These are phyloP conservation scores for Suncus etruscus DNA, from an alignment of 2,113 vertebrate genomes.

Conservation along the genomic window DNA sequence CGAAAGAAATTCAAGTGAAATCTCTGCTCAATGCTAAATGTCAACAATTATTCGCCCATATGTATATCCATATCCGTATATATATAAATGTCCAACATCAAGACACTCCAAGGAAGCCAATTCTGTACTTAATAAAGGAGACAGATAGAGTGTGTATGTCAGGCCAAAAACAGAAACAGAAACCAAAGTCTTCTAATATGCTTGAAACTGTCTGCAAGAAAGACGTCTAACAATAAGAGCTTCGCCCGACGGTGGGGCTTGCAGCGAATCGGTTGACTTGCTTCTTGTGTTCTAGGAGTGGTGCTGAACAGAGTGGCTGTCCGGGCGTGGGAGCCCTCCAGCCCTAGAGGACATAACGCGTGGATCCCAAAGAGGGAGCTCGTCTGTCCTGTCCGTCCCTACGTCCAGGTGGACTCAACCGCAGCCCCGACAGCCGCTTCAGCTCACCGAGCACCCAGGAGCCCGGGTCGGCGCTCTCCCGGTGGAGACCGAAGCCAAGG, in stretches of 20 bases:
- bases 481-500: too few species aligned
- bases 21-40: not conserved
- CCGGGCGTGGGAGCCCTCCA: not conserved
- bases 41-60: not conserved
- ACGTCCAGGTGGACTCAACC: too few species aligned
- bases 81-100: not conserved
- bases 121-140: not conserved
- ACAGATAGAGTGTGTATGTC: not conserved
- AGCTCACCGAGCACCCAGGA: not conserved
- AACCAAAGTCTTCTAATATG: too few species aligned
- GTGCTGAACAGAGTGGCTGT: not conserved
- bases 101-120: not conserved
- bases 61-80: too few species aligned
- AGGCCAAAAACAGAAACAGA: not conserved
- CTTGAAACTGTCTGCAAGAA: not conserved
- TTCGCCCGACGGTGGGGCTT: accelerated
- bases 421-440: not conserved
- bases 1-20: not conserved
- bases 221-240: not conserved
- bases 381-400: too few species aligned
- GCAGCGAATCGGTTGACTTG: too few species aligned
- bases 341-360: not conserved
- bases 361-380: too few species aligned
- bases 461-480: too few species aligned
- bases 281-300: too few species aligned